phyloP scores from a whole-genome alignment of 2,113 vertebrate genomes.

The Poeciliopsis turrubarensis region DNA sequence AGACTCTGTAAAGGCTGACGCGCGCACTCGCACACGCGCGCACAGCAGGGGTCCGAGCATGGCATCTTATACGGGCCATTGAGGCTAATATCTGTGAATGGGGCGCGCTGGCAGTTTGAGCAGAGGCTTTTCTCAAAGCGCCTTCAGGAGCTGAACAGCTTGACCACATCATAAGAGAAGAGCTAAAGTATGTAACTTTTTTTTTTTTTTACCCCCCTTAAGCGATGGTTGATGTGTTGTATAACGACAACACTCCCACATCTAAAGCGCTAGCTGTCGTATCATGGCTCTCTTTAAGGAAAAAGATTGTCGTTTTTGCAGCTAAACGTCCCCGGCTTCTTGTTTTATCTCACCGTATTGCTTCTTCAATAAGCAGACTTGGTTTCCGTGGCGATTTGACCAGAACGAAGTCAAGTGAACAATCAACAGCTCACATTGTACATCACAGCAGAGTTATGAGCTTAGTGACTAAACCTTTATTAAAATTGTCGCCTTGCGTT shows the following conservation, averaged over 20 bases:
- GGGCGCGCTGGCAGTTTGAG: conserved; percentile 58
- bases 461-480: too few species aligned
- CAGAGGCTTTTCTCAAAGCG: conserved; percentile 43
- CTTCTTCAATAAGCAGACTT: conserved; percentile 6
- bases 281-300: conserved; percentile 14
- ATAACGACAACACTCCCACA: not conserved
- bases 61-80: conserved; percentile 70
- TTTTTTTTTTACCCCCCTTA: not conserved
- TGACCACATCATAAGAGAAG: conserved; percentile 45
- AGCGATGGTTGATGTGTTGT: conserved; percentile 1
- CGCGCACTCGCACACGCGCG: conserved; percentile 19
- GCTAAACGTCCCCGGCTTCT: not conserved
- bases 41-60: conserved; percentile 71
- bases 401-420: not conserved
- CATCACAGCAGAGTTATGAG: too few species aligned
- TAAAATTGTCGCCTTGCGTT: not conserved
- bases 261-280: conserved; percentile 10
- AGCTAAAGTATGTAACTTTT: not conserved
- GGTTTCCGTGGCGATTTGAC: conserved; percentile 23
- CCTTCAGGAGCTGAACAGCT: conserved; percentile 36
- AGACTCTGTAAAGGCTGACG: conserved; percentile 48
- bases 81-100: conserved; percentile 80
- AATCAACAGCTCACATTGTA: too few species aligned
- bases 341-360: not conserved
- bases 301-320: conserved; percentile 9